A percentile compares a stretch with the other conserved stretches of the same genome.
Conservation (phyloP, 2,113 vertebrate species). For the Taurulus bubalis region DNA sequence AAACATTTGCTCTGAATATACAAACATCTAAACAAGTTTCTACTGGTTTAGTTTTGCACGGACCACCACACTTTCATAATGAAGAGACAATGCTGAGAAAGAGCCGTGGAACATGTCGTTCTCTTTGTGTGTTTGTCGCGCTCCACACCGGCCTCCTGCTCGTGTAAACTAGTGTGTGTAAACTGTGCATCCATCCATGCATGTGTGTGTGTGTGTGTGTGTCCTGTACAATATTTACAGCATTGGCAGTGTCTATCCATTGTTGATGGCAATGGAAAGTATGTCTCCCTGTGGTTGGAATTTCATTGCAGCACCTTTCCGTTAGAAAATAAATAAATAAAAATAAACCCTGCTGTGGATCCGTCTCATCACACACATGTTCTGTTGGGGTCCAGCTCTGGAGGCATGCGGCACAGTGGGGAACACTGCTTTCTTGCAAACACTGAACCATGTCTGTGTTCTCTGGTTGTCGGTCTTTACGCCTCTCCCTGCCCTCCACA, state of each 20-base stretch:
- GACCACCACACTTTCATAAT: slow-evolving; percentile 24
- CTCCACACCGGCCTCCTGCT: slow-evolving; percentile 7
- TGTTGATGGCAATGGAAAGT: slow-evolving; percentile 79
- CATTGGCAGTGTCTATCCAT: slow-evolving; percentile 68
- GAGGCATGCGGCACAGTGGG: slow-evolving; percentile 10
- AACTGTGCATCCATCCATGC: slow-evolving; percentile 23
- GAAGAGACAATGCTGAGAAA: slow-evolving; percentile 16
- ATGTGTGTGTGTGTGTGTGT: slow-evolving; percentile 57
- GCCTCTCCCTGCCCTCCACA: slow-evolving; percentile 39
- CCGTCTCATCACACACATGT: slow-evolving; percentile 45
- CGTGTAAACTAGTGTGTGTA: slow-evolving; percentile 15
- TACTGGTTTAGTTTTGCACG: slow-evolving; percentile 4
- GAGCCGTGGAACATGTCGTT: slow-evolving; percentile 41
- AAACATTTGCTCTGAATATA: slow-evolving; percentile 30
- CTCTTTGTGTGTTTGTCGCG: slow-evolving; percentile 37
- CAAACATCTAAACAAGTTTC: slow-evolving; percentile 7
- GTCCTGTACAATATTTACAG: slow-evolving; percentile 76
- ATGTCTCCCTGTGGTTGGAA: slow-evolving; percentile 77
- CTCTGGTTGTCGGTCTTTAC: no score
- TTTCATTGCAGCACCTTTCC: slow-evolving; percentile 73
- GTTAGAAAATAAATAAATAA: slow-evolving; percentile 2
- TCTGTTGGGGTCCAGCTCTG: slow-evolving; percentile 16
- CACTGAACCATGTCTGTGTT: no score
- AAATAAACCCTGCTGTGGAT: no score
- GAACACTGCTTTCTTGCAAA: slow-evolving; percentile 8